Percentiles rank a stretch among this genome's conserved stretches.
Evolutionary conservation across 2,113 vertebrate genomes (phyloP).

Genomic region (Clarias magur): DNA sequence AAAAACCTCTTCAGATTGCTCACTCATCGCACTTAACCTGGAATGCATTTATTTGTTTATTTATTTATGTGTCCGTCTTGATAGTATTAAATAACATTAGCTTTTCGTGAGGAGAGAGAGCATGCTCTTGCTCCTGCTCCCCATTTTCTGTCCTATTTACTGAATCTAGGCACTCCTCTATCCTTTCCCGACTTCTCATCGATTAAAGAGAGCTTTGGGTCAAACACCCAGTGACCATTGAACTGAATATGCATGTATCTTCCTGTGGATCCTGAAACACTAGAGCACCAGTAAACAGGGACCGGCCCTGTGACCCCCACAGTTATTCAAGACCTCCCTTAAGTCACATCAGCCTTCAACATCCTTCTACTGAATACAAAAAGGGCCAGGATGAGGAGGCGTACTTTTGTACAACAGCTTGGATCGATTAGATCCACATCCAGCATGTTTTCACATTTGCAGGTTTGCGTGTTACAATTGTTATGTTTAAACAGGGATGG

Average conservation of each 20-base stretch:
- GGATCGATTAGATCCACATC: not conserved
- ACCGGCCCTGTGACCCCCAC: slow-evolving; percentile 59
- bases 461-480: not conserved
- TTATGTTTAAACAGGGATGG: not conserved
- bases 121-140: not conserved
- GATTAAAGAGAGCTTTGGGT: slow-evolving; percentile 33
- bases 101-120: not conserved
- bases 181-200: slow-evolving; percentile 26
- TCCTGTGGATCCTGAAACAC: slow-evolving; percentile 10
- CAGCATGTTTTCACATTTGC: not conserved
- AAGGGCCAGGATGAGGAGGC: not conserved
- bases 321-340: slow-evolving; percentile 40
- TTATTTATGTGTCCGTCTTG: not conserved
- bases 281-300: slow-evolving; percentile 51
- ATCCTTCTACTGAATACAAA: not conserved
- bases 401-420: not conserved
- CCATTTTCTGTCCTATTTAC: slow-evolving; percentile 49
- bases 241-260: slow-evolving; percentile 41
- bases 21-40: not conserved
- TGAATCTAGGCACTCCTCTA: slow-evolving; percentile 43
- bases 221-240: slow-evolving; percentile 31
- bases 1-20: not conserved
- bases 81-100: not conserved
- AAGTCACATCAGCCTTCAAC: not conserved
- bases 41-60: not conserved